These are phyloP conservation scores for Arctocebus calabarensis DNA, from an alignment of 2,797 vertebrate species.

Conservation along the genomic window DNA sequence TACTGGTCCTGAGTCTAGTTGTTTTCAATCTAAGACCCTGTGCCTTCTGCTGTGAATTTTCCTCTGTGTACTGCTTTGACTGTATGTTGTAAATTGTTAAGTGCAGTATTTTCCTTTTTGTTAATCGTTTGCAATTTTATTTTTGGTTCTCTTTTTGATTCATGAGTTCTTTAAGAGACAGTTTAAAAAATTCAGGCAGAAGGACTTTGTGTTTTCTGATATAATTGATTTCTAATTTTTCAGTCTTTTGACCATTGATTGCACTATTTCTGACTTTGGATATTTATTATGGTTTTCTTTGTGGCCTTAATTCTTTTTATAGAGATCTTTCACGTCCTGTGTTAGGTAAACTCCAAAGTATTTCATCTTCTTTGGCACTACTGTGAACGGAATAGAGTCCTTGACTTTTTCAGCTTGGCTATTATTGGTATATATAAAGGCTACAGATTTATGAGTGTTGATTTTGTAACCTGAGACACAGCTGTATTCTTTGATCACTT, in stretches of 20 bases:
- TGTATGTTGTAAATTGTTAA: not conserved
- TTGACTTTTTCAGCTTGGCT: too few species aligned
- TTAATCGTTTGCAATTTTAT: not conserved
- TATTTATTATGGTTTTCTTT: conserved; percentile 34
- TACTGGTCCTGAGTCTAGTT: too few species aligned
- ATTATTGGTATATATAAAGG: too few species aligned
- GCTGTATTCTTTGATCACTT: too few species aligned
- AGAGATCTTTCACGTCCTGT: too few species aligned
- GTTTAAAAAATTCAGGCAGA: conserved; percentile 27
- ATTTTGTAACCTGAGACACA: too few species aligned
- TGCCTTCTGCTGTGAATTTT: not conserved
- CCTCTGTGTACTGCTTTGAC: not conserved
- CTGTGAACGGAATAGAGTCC: too few species aligned
- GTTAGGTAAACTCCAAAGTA: too few species aligned
- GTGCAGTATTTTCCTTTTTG: not conserved
- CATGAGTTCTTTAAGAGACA: not conserved
- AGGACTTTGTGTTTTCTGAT: not conserved
- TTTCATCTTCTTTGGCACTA: too few species aligned
- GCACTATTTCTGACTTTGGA: not conserved
- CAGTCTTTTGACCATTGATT: not conserved
- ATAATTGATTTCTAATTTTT: not conserved
- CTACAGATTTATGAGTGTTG: too few species aligned
- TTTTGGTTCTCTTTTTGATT: not conserved
- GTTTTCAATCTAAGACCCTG: not conserved
- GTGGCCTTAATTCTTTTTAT: not conserved